These are phyloP conservation scores for Magallana gigas DNA, from an alignment of 1,140 invertebrate genomes.

Conservation along the genomic window DNA sequence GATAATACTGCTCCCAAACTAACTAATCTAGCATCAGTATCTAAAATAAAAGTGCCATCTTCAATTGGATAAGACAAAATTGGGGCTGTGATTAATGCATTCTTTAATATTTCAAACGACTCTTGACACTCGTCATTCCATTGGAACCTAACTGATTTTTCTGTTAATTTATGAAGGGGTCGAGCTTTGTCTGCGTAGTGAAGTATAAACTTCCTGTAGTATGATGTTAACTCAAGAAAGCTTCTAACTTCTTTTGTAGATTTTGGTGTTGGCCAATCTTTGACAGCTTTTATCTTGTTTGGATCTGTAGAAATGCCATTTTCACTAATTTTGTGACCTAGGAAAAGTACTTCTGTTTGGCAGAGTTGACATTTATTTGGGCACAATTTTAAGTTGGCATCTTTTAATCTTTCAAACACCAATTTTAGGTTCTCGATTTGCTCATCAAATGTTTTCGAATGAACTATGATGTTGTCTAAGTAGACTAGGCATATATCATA, in stretches of 20 bases:
- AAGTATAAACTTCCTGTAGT: conserved; percentile 48
- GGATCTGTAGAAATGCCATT: conserved; percentile 43
- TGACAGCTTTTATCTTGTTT: conserved; percentile 45
- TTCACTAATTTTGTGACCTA: conserved; percentile 57
- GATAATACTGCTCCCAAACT: not conserved
- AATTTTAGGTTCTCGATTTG: conserved; percentile 42
- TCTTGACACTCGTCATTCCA: conserved; percentile 55
- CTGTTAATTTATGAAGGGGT: conserved; percentile 56
- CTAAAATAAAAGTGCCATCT: not conserved
- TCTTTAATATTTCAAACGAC: not conserved
- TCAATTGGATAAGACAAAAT: conserved; percentile 54
- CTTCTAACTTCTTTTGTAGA: conserved; percentile 28
- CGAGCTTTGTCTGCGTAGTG: conserved; percentile 51
- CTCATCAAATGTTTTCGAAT: conserved; percentile 48
- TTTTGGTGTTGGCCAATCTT: conserved; percentile 45
- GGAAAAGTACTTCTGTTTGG: conserved; percentile 51
- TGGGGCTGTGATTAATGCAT: conserved; percentile 50
- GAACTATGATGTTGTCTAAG: conserved; percentile 66
- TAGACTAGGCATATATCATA: conserved; percentile 58
- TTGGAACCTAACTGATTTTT: conserved; percentile 47
- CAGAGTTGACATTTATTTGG: conserved; percentile 62
- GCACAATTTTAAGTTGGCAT: conserved; percentile 56
- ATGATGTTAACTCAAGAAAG: conserved; percentile 55
- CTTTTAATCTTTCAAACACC: conserved; percentile 54
- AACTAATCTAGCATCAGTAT: not conserved